Evolutionary conservation across 2,113 vertebrate species (phyloP).

Genomic region (Numida meleagris): DNA sequence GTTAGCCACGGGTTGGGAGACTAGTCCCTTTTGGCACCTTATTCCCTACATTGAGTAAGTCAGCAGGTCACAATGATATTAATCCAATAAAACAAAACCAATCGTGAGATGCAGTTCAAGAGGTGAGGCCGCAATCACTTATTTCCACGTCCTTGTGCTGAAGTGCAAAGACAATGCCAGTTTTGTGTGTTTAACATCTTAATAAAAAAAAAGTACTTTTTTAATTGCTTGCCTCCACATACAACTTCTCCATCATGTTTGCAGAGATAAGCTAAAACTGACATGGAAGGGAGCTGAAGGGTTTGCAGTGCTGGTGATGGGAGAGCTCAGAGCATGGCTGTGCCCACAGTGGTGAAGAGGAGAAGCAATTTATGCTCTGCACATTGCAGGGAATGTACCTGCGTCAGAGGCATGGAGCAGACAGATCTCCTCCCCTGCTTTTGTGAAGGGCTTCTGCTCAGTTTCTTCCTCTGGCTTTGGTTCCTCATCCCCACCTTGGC

Average conservation of each 20-base stretch:
- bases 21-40: no score
- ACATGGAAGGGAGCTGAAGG: not conserved
- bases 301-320: not conserved
- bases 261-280: not conserved
- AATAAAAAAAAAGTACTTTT: not conserved
- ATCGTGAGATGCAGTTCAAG: no score
- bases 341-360: not conserved
- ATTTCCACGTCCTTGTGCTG: not conserved
- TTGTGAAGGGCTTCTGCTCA: not conserved
- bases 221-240: not conserved
- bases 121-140: no score
- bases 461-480: not conserved
- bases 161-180: not conserved
- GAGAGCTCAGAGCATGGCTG: accelerated
- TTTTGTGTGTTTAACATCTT: not conserved
- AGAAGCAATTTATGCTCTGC: not conserved
- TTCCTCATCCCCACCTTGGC: not conserved
- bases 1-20: no score
- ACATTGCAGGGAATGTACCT: not conserved
- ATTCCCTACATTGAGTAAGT: no score
- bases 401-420: not conserved
- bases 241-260: not conserved
- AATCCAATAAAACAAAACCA: no score
- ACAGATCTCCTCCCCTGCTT: not conserved
- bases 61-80: no score